A percentile compares a stretch with the other conserved stretches of the same genome.
Conservation (phyloP, 2,888 invertebrate species). For the Hipparchia semele region DNA sequence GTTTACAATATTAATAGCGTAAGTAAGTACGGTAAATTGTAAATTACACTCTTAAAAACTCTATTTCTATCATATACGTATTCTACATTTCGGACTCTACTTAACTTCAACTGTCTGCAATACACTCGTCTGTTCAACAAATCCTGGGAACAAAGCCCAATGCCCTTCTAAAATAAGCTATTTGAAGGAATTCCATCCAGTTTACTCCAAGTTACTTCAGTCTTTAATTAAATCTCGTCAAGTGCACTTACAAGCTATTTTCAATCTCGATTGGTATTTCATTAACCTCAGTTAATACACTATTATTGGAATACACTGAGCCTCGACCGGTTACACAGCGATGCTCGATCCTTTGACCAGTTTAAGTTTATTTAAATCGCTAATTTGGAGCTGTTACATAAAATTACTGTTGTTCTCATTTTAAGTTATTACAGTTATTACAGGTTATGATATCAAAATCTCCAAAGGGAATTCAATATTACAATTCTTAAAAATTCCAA, state of each 20-base stretch:
- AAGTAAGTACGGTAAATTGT: too few species aligned
- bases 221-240: conserved; percentile 2
- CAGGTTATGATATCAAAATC: neutral
- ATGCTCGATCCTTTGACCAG: neutral
- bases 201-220: neutral
- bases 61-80: too few species aligned
- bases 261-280: conserved; percentile 3
- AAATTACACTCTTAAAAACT: too few species aligned
- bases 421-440: too few species aligned
- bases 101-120: too few species aligned
- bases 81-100: too few species aligned
- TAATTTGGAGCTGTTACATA: too few species aligned
- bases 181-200: neutral
- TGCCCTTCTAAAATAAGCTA: neutral
- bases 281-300: neutral
- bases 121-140: neutral
- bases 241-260: neutral
- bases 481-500: too few species aligned
- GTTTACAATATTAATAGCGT: too few species aligned
- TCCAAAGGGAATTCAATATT: too few species aligned
- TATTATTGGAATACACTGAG: neutral
- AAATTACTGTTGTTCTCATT: too few species aligned
- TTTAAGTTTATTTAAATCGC: too few species aligned
- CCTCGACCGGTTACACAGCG: neutral
- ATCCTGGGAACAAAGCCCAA: neutral